phyloP scores from a whole-genome alignment of 2,113 vertebrate species.

The Pogonocichla stellata region DNA sequence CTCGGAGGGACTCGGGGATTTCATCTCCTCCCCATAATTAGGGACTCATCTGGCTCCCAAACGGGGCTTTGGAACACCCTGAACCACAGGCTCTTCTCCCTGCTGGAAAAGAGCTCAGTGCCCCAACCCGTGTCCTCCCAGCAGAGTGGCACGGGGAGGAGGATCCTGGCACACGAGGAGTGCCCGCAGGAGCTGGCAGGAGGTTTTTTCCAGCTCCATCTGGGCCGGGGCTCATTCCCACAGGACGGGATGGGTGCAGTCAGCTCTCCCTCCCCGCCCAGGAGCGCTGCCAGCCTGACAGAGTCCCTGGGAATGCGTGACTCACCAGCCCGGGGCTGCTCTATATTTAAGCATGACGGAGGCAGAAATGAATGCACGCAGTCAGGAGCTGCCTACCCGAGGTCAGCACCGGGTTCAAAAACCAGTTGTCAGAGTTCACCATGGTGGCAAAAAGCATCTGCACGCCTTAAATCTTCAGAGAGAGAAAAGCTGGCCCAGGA shows the following conservation, averaged over 20 bases:
- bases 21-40: not conserved
- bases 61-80: not conserved
- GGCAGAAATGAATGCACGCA: not conserved
- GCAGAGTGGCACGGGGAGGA: not conserved
- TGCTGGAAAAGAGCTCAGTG: not conserved
- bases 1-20: not conserved
- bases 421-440: not conserved
- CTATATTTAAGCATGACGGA: conserved; percentile 1
- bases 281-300: not conserved
- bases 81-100: not conserved
- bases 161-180: not conserved
- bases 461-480: not conserved
- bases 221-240: rapidly evolving
- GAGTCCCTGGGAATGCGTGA: not conserved
- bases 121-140: rapidly evolving
- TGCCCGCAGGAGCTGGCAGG: not conserved
- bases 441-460: not conserved
- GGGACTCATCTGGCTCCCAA: not conserved
- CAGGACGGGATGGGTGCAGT: rapidly evolving
- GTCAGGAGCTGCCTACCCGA: not conserved
- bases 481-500: not conserved
- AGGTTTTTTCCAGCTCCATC: not conserved
- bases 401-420: not conserved
- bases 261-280: not conserved
- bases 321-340: not conserved